phyloP scores from a whole-genome alignment of 2,888 invertebrate genomes.

The Teleiodes luculella region DNA sequence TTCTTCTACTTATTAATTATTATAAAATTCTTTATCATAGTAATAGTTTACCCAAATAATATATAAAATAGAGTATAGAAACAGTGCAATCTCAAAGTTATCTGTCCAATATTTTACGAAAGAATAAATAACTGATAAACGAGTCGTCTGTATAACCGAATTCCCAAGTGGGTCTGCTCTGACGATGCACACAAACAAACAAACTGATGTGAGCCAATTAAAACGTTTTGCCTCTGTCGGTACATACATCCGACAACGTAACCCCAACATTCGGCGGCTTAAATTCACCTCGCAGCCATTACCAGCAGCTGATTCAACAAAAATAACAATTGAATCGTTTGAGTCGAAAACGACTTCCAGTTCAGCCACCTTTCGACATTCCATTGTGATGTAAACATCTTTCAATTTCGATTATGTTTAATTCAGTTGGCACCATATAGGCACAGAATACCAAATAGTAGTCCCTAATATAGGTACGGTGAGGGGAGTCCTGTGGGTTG shows the following conservation, averaged over 20 bases:
- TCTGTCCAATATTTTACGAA: too few species aligned
- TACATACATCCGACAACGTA: not conserved
- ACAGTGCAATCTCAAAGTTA: too few species aligned
- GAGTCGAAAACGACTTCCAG: constrained; percentile 7
- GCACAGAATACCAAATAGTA: too few species aligned
- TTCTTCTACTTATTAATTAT: too few species aligned
- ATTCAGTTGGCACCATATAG: too few species aligned
- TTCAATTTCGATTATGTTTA: constrained; percentile 13
- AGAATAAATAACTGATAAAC: too few species aligned
- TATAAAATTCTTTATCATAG: too few species aligned
- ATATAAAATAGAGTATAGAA: too few species aligned
- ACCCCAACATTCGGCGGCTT: not conserved
- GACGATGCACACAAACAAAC: not conserved
- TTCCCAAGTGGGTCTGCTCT: too few species aligned
- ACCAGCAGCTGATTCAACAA: constrained; percentile 19
- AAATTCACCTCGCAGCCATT: constrained; percentile 12
- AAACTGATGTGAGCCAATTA: not conserved
- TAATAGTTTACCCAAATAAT: too few species aligned
- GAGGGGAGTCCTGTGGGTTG: too few species aligned
- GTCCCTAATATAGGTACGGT: too few species aligned
- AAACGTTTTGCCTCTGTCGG: not conserved
- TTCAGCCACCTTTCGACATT: constrained; percentile 8
- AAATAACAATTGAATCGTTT: constrained; percentile 12
- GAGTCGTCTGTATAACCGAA: not conserved
- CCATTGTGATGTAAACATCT: constrained; percentile 18